Conservation (phyloP, 92 coral and sea anemone species). For the Paragorgia papillata region DNA sequence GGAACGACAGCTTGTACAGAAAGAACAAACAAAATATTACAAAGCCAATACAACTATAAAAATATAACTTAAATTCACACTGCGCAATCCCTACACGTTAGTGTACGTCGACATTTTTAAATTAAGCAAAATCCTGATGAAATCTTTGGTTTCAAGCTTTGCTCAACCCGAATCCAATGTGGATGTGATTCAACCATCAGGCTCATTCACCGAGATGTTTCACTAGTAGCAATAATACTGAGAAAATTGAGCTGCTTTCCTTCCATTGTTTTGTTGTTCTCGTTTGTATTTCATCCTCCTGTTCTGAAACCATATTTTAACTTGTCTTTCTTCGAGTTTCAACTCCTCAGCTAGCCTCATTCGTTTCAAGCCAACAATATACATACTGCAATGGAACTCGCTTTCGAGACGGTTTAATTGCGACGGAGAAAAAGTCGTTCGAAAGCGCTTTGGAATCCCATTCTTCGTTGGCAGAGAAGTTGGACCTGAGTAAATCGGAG, state of each 20-base stretch:
- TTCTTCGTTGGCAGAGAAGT: background rate
- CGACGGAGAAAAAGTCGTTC: conserved; percentile 95
- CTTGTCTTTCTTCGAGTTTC: conserved; percentile 85
- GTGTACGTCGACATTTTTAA: too few species aligned
- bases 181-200: too few species aligned
- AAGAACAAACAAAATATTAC: too few species aligned
- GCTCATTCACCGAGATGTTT: too few species aligned
- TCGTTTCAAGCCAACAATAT: conserved; percentile 91
- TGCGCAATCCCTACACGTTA: too few species aligned
- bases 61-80: too few species aligned
- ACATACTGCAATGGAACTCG: conserved; percentile 88
- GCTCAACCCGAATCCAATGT: too few species aligned
- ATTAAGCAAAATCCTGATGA: too few species aligned
- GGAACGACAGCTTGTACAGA: too few species aligned
- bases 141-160: too few species aligned
- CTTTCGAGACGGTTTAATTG: conserved; percentile 93
- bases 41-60: too few species aligned
- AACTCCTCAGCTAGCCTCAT: conserved; percentile 91
- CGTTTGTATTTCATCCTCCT: conserved; percentile 95
- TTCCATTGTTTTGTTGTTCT: conserved; percentile 40
- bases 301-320: conserved; percentile 97
- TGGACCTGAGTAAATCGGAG: background rate
- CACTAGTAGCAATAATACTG: background rate
- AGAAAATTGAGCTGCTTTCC: background rate
- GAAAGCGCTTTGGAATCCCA: conserved; percentile 70